Conservation (phyloP, 2,113 vertebrate genomes). For the Oceanodroma tethys region DNA sequence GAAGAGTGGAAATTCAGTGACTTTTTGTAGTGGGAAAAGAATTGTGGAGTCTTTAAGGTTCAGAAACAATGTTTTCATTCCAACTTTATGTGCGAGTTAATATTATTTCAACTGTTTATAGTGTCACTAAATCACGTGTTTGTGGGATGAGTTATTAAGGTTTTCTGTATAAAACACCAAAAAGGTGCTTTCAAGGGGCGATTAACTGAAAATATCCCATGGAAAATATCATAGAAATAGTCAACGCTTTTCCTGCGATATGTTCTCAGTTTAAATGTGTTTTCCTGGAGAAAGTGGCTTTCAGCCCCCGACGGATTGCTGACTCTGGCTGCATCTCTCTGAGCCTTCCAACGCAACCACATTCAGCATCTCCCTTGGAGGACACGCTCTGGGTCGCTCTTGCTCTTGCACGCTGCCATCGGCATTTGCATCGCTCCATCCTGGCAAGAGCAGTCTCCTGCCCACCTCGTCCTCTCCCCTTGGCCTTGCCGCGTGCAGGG, state of each 20-base stretch:
- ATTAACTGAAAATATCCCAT: neutral
- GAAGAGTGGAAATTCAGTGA: neutral
- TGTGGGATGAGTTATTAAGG: neutral
- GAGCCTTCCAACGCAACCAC: rapidly evolving
- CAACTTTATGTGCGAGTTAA: neutral
- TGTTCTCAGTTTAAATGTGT: neutral
- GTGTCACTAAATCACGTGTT: neutral
- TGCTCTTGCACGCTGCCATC: neutral
- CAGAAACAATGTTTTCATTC: neutral
- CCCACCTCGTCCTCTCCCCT: neutral
- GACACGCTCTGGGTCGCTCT: rapidly evolving
- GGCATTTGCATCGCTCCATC: rapidly evolving
- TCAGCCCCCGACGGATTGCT: neutral
- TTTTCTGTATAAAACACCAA: neutral
- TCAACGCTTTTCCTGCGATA: neutral
- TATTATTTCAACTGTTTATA: neutral
- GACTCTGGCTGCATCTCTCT: neutral
- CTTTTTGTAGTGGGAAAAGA: neutral
- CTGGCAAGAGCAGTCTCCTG: neutral
- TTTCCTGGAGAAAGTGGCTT: neutral
- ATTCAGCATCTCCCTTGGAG: too few species aligned
- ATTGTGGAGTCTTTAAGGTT: neutral
- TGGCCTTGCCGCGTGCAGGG: neutral
- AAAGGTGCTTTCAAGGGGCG: neutral
- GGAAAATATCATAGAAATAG: neutral